These are phyloP conservation scores for Arbacia lixula DNA, from an alignment of 53 echinoderm and acorn worm genomes.

Conservation along the genomic window DNA sequence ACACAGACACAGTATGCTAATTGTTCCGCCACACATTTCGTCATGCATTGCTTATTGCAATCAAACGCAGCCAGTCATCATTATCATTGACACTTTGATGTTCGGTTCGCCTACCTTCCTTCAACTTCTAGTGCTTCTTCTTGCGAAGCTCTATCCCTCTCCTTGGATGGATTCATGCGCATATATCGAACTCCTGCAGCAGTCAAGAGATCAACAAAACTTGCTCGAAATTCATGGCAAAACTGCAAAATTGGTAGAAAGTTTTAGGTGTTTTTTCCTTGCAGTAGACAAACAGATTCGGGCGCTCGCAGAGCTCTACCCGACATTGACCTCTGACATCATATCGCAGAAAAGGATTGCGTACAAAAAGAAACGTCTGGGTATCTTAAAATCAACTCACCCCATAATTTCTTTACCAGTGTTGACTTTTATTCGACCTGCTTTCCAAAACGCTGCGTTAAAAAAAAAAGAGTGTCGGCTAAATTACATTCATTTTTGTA, in stretches of 20 bases:
- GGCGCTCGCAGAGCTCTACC: not conserved
- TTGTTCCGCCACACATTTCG: not conserved
- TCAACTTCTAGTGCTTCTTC: constrained; percentile 47
- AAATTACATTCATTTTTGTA: too few species aligned
- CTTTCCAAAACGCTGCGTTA: too few species aligned
- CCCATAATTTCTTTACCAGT: too few species aligned
- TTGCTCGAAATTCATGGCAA: not conserved
- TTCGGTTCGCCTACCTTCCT: not conserved
- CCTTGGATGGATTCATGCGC: constrained; percentile 48
- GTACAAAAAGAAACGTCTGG: too few species aligned
- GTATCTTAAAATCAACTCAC: too few species aligned
- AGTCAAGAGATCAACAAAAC: not conserved
- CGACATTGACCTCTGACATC: constrained; percentile 1
- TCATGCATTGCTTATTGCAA: not conserved
- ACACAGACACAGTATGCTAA: too few species aligned
- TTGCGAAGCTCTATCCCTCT: constrained; percentile 22
- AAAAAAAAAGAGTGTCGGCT: too few species aligned
- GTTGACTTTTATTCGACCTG: too few species aligned
- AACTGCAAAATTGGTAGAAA: too few species aligned
- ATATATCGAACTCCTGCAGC: not conserved
- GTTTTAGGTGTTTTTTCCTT: too few species aligned
- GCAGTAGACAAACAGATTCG: too few species aligned
- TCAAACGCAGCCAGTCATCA: not conserved
- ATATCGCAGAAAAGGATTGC: not conserved
- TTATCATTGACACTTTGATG: not conserved